Conservation (phyloP, 2,797 vertebrate genomes). For the Typhlichthys eigenmanni region DNA sequence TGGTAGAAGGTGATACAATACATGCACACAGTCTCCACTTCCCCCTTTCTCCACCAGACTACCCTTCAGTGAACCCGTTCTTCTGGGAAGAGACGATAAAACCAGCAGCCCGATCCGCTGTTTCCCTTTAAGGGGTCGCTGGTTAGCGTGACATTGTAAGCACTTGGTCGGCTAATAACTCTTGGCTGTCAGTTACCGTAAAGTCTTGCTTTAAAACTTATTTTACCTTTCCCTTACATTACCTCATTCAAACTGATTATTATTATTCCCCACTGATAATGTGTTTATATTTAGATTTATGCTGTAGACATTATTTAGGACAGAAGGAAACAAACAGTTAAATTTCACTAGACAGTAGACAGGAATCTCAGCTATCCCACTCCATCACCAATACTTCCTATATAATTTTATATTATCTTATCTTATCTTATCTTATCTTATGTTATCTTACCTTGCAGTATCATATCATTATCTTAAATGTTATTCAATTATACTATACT, state of each 20-base stretch:
- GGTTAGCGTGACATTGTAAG: constrained; percentile 17
- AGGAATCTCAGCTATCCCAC: too few species aligned
- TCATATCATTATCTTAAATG: too few species aligned
- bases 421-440: too few species aligned
- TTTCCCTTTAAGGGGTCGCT: constrained; percentile 49
- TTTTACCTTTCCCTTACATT: constrained; percentile 1
- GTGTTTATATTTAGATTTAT: too few species aligned
- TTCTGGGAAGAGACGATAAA: constrained; percentile 64
- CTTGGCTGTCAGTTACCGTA: constrained; percentile 5
- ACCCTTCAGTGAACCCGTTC: constrained; percentile 55
- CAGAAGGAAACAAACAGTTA: too few species aligned
- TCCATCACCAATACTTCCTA: too few species aligned
- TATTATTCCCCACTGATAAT: too few species aligned
- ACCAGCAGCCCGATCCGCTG: constrained; percentile 10
- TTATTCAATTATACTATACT: too few species aligned
- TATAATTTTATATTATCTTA: too few species aligned
- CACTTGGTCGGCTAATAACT: constrained; percentile 36
- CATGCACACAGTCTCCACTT: constrained; percentile 26
- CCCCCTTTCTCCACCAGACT: constrained; percentile 35
- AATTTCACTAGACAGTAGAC: too few species aligned
- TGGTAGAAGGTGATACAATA: constrained; percentile 54
- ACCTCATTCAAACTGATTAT: neutral
- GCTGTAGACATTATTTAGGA: too few species aligned
- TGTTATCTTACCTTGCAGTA: too few species aligned
- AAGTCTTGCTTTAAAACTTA: constrained; percentile 30